Evolutionary conservation across 2,888 invertebrate genomes (phyloP), one percentile per base, ranked within the genome.

Genomic region (Tuberolachnus salignus): DNA sequence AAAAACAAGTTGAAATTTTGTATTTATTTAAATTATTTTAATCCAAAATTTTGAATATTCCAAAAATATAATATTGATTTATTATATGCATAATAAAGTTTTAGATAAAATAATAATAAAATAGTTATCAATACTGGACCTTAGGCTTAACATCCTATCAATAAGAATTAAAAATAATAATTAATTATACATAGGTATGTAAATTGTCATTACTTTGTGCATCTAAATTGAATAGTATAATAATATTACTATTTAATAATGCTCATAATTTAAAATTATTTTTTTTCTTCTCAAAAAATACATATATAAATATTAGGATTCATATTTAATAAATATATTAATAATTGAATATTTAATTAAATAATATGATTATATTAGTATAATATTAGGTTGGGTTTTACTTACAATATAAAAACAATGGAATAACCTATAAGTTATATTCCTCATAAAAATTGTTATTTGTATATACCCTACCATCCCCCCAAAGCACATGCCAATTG

Each of bases 101-200:
- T 71, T 71, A 46, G 70, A 71, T 57, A 11, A 57, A 51, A 72
- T 42, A 63, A n/a, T n/a, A n/a, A n/a, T 44, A 44, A 16, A 70
- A 57, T 26, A n/a, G n/a, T 34, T 44, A 61, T 51, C 4, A 26
- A 14, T 49, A 49, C 46, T 72, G 49, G 11, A 72, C 61, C 34
- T 72, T 72, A 49, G 16, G 14, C 42, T 55, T 70, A 42, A 42
- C 2, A 21, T 4, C 10, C 42, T 49, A 49, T 26, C 14, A 14
- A 67, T 9, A 9, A n/a, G n/a, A 34, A 19, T 53, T 10, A 69
- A 19, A 67, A 69, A 69, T 26, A 51, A 69, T 53, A 53, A 53
- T 53, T 34, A 51, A 6, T 34, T 34, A 51, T 19, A 69, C 51
- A 69, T 51, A 19, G 51, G 67, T 51, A 21, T 21, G 42, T 42